Percentiles rank a stretch among this genome's conserved stretches.
Evolutionary conservation across 2,113 vertebrate species (phyloP).

Genomic region (Synchiropus splendidus): DNA sequence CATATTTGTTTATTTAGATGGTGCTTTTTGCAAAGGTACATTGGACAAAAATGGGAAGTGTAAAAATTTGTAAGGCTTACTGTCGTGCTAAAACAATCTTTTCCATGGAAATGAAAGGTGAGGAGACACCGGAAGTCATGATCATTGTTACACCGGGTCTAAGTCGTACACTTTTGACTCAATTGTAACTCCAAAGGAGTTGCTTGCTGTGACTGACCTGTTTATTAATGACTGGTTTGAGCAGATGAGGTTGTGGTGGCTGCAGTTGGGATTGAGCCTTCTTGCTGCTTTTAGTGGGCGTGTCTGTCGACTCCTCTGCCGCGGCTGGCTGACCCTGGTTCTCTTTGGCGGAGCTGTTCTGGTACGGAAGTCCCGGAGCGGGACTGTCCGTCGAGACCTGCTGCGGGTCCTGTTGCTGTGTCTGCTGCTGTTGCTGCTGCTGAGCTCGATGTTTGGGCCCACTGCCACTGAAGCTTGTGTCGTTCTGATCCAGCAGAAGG

Average conservation of each 20-base stretch:
- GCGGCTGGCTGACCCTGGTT: slow-evolving; percentile 39
- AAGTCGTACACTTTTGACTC: no score
- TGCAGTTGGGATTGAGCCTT: slow-evolving; percentile 58
- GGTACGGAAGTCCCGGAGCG: slow-evolving; percentile 69
- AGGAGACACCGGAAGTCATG: no score
- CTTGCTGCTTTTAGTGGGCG: slow-evolving; percentile 59
- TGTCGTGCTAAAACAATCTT: no score
- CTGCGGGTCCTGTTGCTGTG: slow-evolving; percentile 9
- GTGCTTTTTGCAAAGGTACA: no score
- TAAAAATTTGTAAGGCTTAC: no score
- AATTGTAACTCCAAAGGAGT: no score
- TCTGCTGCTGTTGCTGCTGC: slow-evolving; percentile 16
- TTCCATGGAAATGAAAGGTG: no score
- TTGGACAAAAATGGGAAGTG: no score
- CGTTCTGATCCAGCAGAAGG: slow-evolving; percentile 79
- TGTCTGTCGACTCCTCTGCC: slow-evolving; percentile 52
- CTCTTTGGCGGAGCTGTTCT: slow-evolving; percentile 65
- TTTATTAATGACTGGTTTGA: slow-evolving; percentile 67
- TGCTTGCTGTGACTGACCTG: slow-evolving; percentile 63
- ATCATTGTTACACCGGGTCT: no score
- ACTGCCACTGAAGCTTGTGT: slow-evolving; percentile 68
- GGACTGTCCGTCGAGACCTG: slow-evolving; percentile 80
- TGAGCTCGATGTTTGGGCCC: slow-evolving; percentile 40
- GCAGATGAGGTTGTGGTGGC: slow-evolving; percentile 63
- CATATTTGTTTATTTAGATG: no score